Conservation (phyloP, 2,113 vertebrate genomes). For the Oenanthe melanoleuca region DNA sequence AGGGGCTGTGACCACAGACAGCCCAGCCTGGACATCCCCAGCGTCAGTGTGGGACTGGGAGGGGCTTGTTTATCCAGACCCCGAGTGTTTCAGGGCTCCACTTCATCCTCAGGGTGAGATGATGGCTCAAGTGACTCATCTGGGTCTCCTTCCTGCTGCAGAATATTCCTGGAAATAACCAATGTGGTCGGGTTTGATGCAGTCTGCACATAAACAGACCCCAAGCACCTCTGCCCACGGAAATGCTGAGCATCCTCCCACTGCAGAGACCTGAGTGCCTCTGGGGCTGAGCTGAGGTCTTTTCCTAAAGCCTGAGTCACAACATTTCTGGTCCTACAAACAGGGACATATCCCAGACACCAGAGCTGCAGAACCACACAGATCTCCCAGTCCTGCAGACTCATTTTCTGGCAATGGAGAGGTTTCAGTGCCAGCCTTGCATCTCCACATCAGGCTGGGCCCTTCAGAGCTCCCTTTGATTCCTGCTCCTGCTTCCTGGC, state of each 20-base stretch:
- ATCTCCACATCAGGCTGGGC: neutral
- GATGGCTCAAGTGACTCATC: neutral
- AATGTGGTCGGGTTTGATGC: neutral
- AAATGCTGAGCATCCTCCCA: neutral
- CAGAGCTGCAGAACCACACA: neutral
- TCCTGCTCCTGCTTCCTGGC: neutral
- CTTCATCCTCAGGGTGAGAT: neutral
- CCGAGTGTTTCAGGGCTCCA: accelerated
- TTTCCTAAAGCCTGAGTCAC: neutral
- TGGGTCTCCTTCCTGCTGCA: neutral
- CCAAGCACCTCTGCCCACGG: neutral
- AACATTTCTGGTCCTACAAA: too few relatives aligned
- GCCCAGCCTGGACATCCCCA: neutral
- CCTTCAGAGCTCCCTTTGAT: neutral
- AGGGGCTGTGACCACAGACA: neutral
- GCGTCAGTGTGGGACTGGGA: neutral
- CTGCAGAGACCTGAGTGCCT: neutral
- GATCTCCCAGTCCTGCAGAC: neutral
- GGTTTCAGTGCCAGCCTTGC: neutral
- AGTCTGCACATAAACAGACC: neutral
- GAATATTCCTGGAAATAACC: constrained; percentile 16
- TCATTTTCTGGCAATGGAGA: accelerated
- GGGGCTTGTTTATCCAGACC: accelerated
- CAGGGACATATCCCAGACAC: accelerated
- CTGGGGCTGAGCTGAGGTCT: neutral